A percentile compares a stretch with the other conserved stretches of the same genome.
Conservation (phyloP, 2,888 invertebrate genomes). For the Drosophila neonasuta region DNA sequence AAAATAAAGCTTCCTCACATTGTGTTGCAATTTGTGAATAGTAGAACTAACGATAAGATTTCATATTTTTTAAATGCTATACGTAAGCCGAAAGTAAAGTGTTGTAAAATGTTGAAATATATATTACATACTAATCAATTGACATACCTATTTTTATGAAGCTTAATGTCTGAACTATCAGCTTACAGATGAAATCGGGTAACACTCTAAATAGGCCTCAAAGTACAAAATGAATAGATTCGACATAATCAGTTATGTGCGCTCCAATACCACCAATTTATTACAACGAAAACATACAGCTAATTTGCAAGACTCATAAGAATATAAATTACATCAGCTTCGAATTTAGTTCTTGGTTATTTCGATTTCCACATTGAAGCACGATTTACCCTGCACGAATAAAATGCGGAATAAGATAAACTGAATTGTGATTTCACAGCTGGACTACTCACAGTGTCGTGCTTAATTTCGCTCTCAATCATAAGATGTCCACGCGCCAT, state of each 20-base stretch:
- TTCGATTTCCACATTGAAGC: constrained; percentile 78
- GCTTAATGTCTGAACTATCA: background rate
- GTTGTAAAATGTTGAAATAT: constrained; percentile 65
- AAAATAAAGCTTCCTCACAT: constrained; percentile 44
- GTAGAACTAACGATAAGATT: constrained; percentile 63
- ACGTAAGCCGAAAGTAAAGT: constrained; percentile 55
- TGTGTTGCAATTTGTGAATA: constrained; percentile 47
- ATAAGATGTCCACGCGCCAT: constrained; percentile 82
- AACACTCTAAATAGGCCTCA: too few relatives aligned
- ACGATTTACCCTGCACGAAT: constrained; percentile 78
- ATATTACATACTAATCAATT: constrained; percentile 33
- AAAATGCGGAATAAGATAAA: background rate
- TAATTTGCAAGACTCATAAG: constrained; percentile 64
- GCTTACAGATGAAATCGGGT: background rate
- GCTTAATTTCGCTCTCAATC: constrained; percentile 79
- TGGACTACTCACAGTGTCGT: constrained; percentile 81
- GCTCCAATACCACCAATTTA: constrained; percentile 56
- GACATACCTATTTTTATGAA: background rate
- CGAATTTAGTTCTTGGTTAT: constrained; percentile 71
- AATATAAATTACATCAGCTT: constrained; percentile 11
- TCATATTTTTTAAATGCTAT: constrained; percentile 51
- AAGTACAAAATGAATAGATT: background rate
- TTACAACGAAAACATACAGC: constrained; percentile 39
- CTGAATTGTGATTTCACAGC: background rate
- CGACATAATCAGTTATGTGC: constrained; percentile 28